A percentile compares a stretch with the other conserved stretches of the same genome.
phyloP scores from a whole-genome alignment of 2,113 vertebrate genomes.

The Antidorcas marsupialis region DNA sequence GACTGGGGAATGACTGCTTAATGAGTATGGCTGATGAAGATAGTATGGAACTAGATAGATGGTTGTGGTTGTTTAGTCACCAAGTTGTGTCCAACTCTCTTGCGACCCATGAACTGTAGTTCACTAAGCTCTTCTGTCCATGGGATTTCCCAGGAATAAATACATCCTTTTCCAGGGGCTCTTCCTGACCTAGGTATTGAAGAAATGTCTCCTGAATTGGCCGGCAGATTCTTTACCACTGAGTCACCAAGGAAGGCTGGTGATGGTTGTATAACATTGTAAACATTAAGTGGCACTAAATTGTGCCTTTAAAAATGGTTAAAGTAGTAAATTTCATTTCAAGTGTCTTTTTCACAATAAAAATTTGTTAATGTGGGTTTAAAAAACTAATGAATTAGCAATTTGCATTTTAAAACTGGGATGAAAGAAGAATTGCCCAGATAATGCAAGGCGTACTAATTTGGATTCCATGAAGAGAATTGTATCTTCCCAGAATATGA shows the following conservation, averaged over 20 bases:
- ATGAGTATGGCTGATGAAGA: background rate
- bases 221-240: background rate
- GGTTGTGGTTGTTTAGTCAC: background rate
- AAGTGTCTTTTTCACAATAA: background rate
- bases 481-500: background rate
- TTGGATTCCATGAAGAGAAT: background rate
- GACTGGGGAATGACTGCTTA: background rate
- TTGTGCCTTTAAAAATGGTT: background rate
- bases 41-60: background rate
- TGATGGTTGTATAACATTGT: background rate
- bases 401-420: background rate
- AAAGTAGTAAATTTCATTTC: background rate
- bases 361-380: background rate
- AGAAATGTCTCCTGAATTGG: background rate
- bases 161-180: background rate
- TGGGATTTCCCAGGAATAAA: background rate
- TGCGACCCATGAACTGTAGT: background rate
- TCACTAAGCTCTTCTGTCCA: background rate
- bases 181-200: background rate
- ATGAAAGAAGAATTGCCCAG: background rate
- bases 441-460: background rate
- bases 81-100: background rate
- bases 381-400: background rate
- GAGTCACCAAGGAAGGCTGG: background rate
- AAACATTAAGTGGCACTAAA: background rate